A percentile compares a stretch with the other conserved stretches of the same genome.
phyloP scores from a whole-genome alignment of 1,140 invertebrate species.

The Drosophila grimshawi region DNA sequence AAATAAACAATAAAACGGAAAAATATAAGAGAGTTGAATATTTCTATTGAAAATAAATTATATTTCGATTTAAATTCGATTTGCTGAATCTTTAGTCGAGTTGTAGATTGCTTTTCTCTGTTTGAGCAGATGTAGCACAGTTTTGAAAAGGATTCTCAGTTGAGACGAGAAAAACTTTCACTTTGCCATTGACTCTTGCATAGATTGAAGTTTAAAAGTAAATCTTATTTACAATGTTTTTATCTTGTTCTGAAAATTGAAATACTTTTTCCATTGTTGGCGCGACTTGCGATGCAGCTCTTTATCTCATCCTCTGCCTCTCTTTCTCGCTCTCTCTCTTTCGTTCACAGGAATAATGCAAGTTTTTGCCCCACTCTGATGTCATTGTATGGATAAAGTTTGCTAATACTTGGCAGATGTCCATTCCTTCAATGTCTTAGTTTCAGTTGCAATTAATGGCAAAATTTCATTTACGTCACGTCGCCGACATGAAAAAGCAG shows the following conservation, averaged over 20 bases:
- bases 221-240: constrained; percentile 52
- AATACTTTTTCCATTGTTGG: constrained; percentile 69
- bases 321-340: too few species aligned
- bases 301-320: too few species aligned
- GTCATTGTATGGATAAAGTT: constrained; percentile 41
- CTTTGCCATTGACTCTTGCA: constrained; percentile 1
- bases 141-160: not conserved
- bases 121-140: constrained; percentile 3
- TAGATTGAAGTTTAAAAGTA: constrained; percentile 35
- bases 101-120: constrained; percentile 8
- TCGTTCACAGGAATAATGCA: constrained; percentile 13
- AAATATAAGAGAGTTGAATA: too few species aligned
- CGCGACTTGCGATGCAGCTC: not conserved
- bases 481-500: constrained; percentile 41
- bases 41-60: too few species aligned
- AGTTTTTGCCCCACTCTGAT: constrained; percentile 28
- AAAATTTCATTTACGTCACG: constrained; percentile 74
- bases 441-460: constrained; percentile 57
- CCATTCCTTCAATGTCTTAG: constrained; percentile 1
- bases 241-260: constrained; percentile 57
- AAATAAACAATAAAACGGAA: too few species aligned
- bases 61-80: too few species aligned
- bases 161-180: constrained; percentile 7
- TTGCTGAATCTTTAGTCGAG: not conserved
- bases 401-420: not conserved